phyloP scores from a whole-genome alignment of 2,888 invertebrate species.

The Andrena bicolor region DNA sequence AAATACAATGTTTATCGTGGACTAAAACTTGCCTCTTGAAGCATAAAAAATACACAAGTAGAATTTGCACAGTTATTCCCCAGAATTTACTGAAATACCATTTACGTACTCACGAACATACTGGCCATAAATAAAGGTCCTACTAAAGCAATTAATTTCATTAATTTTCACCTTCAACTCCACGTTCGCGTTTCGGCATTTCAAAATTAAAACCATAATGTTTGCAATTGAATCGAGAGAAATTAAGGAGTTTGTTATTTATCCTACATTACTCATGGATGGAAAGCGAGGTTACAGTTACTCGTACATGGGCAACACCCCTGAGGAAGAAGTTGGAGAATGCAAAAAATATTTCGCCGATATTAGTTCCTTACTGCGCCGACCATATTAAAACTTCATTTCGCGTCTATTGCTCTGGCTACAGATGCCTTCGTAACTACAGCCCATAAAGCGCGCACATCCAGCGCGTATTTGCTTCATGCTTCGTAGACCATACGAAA shows the following conservation, averaged over 20 bases:
- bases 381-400: constrained; percentile 25
- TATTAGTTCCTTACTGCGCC: background rate
- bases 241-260: background rate
- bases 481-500: constrained; percentile 38
- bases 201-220: background rate
- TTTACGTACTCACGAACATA: background rate
- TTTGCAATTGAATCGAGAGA: background rate
- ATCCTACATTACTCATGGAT: background rate
- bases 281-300: background rate
- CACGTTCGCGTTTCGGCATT: background rate
- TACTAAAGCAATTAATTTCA: too few species aligned
- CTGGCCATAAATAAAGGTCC: too few species aligned
- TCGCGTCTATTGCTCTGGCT: constrained; percentile 11
- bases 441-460: constrained; percentile 16
- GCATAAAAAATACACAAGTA: background rate
- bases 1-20: background rate
- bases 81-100: background rate
- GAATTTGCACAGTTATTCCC: background rate
- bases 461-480: constrained; percentile 14
- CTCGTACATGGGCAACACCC: background rate
- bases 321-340: background rate
- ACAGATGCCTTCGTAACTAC: constrained; percentile 14
- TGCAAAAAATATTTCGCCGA: background rate
- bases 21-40: background rate
- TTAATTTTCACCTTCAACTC: background rate